phyloP scores from a whole-genome alignment of 2,888 invertebrate genomes.

The Ophion ellenae region DNA sequence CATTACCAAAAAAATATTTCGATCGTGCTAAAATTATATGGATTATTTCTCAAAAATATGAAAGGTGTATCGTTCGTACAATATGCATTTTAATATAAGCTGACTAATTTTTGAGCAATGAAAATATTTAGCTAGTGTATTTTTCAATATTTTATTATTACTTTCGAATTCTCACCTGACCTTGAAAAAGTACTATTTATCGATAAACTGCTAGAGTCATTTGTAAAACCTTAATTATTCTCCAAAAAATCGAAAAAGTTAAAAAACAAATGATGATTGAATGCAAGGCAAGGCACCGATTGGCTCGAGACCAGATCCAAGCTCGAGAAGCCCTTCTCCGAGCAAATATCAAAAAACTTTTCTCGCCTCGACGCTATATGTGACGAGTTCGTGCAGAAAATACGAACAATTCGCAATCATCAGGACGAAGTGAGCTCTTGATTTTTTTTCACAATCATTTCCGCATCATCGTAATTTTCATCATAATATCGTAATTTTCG shows the following conservation, averaged over 20 bases:
- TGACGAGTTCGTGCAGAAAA: slow-evolving; percentile 83
- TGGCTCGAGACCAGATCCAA: slow-evolving; percentile 86
- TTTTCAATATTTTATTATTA: too few species aligned
- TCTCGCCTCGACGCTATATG: slow-evolving; percentile 81
- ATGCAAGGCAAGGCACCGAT: slow-evolving; percentile 85
- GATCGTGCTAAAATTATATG: too few species aligned
- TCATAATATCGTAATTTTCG: too few species aligned
- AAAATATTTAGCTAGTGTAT: too few species aligned
- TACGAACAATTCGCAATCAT: slow-evolving; percentile 86
- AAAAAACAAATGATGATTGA: not conserved
- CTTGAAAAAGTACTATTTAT: too few species aligned
- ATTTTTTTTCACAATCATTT: not conserved
- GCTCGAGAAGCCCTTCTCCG: slow-evolving; percentile 84
- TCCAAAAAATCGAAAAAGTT: not conserved
- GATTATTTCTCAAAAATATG: too few species aligned
- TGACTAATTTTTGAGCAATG: too few species aligned
- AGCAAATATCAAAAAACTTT: slow-evolving; percentile 79
- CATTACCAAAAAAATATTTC: too few species aligned
- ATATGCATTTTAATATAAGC: too few species aligned
- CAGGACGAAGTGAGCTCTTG: slow-evolving; percentile 86
- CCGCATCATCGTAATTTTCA: too few species aligned
- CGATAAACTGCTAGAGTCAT: not conserved
- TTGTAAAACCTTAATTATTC: not conserved
- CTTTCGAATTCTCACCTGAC: too few species aligned
- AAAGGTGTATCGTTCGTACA: too few species aligned